These are phyloP conservation scores for Poliocrania exsul DNA, from an alignment of 2,797 vertebrate genomes.

Conservation along the genomic window DNA sequence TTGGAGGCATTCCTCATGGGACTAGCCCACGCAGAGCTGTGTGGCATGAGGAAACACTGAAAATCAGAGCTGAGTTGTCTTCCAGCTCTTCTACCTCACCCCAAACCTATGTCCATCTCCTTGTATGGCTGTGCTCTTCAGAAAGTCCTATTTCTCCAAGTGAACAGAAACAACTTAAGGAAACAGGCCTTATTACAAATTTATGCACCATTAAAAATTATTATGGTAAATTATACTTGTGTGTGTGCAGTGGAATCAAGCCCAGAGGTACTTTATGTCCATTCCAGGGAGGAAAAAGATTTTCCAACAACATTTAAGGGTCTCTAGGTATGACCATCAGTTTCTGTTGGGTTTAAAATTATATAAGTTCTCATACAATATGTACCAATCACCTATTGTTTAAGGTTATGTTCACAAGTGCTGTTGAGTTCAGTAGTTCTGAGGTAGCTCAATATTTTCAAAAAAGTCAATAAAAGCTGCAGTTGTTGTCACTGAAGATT, in stretches of 20 bases:
- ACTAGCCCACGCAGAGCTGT: not conserved
- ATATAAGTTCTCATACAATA: not conserved
- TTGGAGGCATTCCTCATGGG: not conserved
- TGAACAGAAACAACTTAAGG: not conserved
- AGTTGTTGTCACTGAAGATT: conserved; percentile 3
- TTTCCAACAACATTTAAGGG: not conserved
- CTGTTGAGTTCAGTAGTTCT: not conserved
- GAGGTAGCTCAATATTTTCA: not conserved
- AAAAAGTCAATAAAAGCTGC: conserved; percentile 21
- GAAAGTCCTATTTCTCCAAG: not conserved
- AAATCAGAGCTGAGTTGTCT: not conserved
- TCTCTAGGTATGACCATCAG: not conserved
- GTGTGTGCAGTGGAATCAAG: not conserved
- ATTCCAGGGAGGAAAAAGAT: not conserved
- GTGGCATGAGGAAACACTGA: not conserved
- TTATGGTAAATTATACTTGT: not conserved
- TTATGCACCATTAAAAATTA: not conserved
- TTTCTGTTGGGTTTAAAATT: not conserved
- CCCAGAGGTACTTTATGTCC: not conserved
- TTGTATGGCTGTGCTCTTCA: not conserved
- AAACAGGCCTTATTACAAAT: not conserved
- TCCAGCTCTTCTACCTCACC: not conserved
- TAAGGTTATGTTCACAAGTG: not conserved
- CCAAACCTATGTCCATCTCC: not conserved
- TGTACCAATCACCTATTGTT: not conserved